A percentile compares a stretch with the other conserved stretches of the same genome.
These are phyloP conservation scores for Ophiothrix spiculata DNA, from an alignment of 35 echinoderm and acorn worm species.

Conservation along the genomic window DNA sequence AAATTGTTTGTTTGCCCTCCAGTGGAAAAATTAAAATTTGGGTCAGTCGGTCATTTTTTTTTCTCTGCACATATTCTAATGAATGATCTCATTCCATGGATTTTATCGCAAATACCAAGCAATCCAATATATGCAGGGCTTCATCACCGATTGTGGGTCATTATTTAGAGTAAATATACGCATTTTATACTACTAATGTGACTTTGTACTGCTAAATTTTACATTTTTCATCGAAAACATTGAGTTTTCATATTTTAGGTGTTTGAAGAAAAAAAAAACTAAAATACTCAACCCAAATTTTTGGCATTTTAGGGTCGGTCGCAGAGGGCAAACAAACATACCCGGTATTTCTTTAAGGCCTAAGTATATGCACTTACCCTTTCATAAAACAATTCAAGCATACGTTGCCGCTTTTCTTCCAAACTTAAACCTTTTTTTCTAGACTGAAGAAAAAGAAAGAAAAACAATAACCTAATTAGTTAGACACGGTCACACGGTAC, in stretches of 20 bases:
- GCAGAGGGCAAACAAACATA: too few relatives aligned
- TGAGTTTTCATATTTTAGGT: not conserved
- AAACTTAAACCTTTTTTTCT: constrained; percentile 86
- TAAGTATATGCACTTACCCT: constrained; percentile 40
- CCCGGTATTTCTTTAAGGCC: not conserved
- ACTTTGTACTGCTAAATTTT: not conserved
- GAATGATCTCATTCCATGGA: too few relatives aligned
- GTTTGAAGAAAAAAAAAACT: not conserved
- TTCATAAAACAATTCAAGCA: constrained; percentile 98
- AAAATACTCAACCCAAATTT: not conserved
- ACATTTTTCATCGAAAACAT: not conserved
- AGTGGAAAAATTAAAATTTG: too few relatives aligned
- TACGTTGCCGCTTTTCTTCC: constrained; percentile 89
- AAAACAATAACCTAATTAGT: too few relatives aligned
- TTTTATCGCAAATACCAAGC: too few relatives aligned
- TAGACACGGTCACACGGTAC: too few relatives aligned
- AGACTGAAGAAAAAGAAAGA: constrained; percentile 68
- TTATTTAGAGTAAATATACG: too few relatives aligned
- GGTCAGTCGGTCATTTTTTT: too few relatives aligned
- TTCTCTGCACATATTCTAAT: too few relatives aligned
- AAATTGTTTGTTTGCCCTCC: too few relatives aligned
- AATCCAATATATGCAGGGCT: too few relatives aligned
- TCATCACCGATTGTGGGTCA: too few relatives aligned
- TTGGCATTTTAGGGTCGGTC: not conserved
- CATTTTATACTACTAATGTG: not conserved